Percentiles rank a stretch among this genome's conserved stretches.
These are phyloP conservation scores for Helleia helle DNA, from an alignment of 2,888 invertebrate genomes.

Conservation along the genomic window DNA sequence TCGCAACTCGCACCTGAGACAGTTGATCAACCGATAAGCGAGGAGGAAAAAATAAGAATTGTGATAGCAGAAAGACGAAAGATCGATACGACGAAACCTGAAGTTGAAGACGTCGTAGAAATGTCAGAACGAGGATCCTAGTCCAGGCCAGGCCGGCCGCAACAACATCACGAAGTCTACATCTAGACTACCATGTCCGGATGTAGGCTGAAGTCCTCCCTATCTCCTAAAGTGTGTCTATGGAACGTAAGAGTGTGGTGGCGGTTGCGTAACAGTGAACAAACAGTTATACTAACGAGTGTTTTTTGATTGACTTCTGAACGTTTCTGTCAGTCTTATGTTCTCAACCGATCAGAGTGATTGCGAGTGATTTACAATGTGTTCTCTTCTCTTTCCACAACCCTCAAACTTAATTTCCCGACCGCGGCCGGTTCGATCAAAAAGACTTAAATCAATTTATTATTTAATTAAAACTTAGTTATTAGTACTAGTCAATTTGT, in stretches of 20 bases:
- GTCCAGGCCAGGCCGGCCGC: conserved; percentile 71
- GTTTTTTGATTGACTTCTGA: conserved; percentile 18
- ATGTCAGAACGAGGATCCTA: conserved; percentile 62
- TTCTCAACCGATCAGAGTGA: conserved; percentile 33
- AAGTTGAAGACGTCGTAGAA: conserved; percentile 51
- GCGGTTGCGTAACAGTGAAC: conserved; percentile 48
- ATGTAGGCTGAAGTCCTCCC: conserved; percentile 24
- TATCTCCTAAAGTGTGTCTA: conserved; percentile 37
- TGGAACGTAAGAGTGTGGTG: conserved; percentile 49
- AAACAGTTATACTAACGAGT: conserved; percentile 22
- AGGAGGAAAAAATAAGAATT: conserved; percentile 73
- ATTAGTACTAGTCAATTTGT: conserved; percentile 71
- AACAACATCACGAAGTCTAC: conserved; percentile 66
- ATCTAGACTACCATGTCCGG: conserved; percentile 40
- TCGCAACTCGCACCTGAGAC: conserved; percentile 36
- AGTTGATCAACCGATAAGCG: conserved; percentile 42
- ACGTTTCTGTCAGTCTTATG: conserved; percentile 33
- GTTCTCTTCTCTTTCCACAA: conserved; percentile 18
- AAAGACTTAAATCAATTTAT: conserved; percentile 63
- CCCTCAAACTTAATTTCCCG: conserved; percentile 21
- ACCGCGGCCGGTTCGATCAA: conserved; percentile 67
- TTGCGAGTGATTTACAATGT: conserved; percentile 16
- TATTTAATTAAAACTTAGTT: conserved; percentile 44
- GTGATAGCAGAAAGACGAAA: conserved; percentile 76
- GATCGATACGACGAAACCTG: conserved; percentile 60